Conservation (phyloP, 2,888 invertebrate species). For the Ormyrus thymus region DNA sequence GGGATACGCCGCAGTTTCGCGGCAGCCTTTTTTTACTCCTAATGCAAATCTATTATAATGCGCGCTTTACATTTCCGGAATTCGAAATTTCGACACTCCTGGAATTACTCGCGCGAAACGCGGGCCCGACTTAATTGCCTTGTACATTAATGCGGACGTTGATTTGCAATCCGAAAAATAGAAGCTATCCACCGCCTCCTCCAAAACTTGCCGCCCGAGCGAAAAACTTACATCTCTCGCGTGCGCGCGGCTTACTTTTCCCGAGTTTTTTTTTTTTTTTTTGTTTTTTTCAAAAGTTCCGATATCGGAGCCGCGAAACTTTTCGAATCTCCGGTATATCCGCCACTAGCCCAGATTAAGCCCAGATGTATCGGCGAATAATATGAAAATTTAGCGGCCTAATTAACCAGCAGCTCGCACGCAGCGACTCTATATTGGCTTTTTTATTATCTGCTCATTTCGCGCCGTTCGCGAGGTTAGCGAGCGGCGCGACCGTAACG, state of each 20-base stretch:
- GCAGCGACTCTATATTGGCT: conserved; percentile 27
- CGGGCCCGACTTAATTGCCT: too few relatives aligned
- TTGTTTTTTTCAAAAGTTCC: neutral
- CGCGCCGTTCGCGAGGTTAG: conserved; percentile 12
- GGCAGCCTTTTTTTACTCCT: neutral
- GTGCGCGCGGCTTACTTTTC: too few relatives aligned
- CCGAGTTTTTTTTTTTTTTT: neutral
- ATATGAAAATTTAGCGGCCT: neutral
- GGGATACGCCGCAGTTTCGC: too few relatives aligned
- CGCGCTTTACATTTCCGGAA: neutral
- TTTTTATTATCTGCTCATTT: conserved; percentile 48
- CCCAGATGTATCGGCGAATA: neutral
- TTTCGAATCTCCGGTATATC: conserved; percentile 21
- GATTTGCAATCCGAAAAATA: too few relatives aligned
- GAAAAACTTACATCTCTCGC: too few relatives aligned
- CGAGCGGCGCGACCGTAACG: conserved; percentile 3
- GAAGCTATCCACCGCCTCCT: too few relatives aligned
- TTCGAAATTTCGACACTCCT: too few relatives aligned
- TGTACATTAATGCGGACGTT: too few relatives aligned
- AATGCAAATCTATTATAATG: too few relatives aligned
- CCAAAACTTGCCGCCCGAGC: too few relatives aligned
- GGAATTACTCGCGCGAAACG: too few relatives aligned
- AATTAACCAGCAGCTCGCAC: conserved; percentile 35
- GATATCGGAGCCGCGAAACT: conserved; percentile 27
- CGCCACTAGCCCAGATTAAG: conserved; percentile 35